Evolutionary conservation across 2,888 invertebrate species (phyloP).

Genomic region (Toxonevra muliebris): DNA sequence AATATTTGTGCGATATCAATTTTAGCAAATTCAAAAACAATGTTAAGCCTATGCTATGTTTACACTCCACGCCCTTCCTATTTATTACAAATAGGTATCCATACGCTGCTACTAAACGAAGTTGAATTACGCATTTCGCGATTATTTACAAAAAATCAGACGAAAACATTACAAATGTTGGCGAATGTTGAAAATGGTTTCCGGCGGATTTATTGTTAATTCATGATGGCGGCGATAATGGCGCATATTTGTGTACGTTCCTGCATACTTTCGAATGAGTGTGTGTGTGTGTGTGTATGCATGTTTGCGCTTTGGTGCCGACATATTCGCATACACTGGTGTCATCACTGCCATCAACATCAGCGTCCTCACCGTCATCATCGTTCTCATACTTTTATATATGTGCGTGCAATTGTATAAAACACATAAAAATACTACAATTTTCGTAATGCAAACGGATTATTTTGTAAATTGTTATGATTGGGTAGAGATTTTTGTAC

Average conservation of each 20-base stretch:
- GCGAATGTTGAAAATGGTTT: slow-evolving; percentile 21
- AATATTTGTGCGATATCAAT: no score
- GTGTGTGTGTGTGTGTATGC: background rate
- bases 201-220: slow-evolving; percentile 34
- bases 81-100: background rate
- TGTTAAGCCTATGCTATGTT: no score
- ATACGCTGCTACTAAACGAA: background rate
- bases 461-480: no score
- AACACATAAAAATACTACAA: no score
- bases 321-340: no score
- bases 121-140: slow-evolving; percentile 46
- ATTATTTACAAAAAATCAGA: slow-evolving; percentile 40
- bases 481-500: no score
- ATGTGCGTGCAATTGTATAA: background rate
- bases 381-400: background rate
- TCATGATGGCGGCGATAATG: slow-evolving; percentile 34
- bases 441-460: no score
- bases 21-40: no score
- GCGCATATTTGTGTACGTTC: slow-evolving; percentile 9
- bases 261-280: background rate
- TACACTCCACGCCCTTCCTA: background rate
- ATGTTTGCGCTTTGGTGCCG: background rate
- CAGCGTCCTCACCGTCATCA: no score
- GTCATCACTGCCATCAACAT: no score
- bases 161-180: background rate